A percentile compares a stretch with the other conserved stretches of the same genome.
These are phyloP conservation scores for Euglossa dilemma DNA, from an alignment of 1,140 invertebrate genomes.

Conservation along the genomic window DNA sequence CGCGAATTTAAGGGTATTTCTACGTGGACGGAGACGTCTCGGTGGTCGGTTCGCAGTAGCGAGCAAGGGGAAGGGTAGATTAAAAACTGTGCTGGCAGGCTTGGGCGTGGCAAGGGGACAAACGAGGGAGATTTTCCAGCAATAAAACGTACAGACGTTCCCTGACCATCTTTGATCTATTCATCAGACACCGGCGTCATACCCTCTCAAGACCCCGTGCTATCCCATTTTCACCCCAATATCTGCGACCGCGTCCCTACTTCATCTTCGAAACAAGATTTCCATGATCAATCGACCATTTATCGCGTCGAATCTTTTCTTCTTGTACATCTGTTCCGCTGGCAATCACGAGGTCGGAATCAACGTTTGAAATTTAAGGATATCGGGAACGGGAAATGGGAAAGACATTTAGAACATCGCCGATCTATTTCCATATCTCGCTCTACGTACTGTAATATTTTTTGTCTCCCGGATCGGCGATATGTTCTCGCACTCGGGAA, in stretches of 20 bases:
- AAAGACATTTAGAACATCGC: neutral
- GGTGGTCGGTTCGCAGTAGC: too few species aligned
- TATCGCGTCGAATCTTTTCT: neutral
- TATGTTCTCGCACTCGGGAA: too few species aligned
- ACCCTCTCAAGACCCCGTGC: neutral
- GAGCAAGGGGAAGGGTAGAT: neutral
- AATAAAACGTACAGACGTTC: constrained; percentile 3
- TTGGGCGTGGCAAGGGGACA: neutral
- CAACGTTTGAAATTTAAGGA: neutral
- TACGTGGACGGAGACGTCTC: too few species aligned
- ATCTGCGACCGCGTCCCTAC: neutral
- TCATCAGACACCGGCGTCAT: neutral
- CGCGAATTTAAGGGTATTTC: too few species aligned
- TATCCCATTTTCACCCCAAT: neutral
- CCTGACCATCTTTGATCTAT: constrained; percentile 20
- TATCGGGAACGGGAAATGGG: neutral
- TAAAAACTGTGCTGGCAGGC: neutral
- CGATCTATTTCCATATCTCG: neutral
- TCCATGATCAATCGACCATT: neutral
- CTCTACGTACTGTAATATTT: neutral
- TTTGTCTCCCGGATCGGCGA: neutral
- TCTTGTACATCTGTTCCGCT: neutral
- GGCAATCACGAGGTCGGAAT: neutral
- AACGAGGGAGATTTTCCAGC: neutral
- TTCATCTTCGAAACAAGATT: constrained; percentile 9